These are phyloP conservation scores for Orius insidiosus DNA, from an alignment of 1,140 invertebrate species.

Conservation along the genomic window DNA sequence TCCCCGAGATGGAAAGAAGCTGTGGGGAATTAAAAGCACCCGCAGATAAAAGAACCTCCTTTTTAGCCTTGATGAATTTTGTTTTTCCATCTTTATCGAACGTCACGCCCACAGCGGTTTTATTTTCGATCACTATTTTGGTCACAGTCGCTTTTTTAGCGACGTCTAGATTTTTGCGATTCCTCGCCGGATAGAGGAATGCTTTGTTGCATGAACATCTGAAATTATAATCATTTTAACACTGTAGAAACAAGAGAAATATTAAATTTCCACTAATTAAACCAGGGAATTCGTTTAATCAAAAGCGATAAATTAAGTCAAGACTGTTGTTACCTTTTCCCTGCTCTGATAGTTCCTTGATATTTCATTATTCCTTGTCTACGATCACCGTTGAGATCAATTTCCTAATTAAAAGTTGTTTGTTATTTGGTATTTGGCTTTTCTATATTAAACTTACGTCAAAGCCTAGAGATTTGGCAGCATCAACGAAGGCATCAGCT, in stretches of 20 bases:
- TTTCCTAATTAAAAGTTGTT: constrained; percentile 28
- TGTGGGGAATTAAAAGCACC: constrained; percentile 16
- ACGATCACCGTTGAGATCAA: constrained; percentile 25
- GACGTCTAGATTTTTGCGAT: constrained; percentile 36
- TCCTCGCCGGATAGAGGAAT: constrained; percentile 34
- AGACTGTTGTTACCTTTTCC: too few species aligned
- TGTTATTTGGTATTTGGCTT: too few species aligned
- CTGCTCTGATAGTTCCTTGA: constrained; percentile 34
- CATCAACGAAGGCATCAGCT: background rate
- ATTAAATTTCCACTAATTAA: too few species aligned
- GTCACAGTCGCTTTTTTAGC: constrained; percentile 26
- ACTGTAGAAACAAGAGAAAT: too few species aligned
- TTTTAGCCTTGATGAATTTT: constrained; percentile 9
- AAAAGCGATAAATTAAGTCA: too few species aligned
- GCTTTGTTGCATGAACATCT: constrained; percentile 41
- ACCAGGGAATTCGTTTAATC: too few species aligned
- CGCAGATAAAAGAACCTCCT: constrained; percentile 17
- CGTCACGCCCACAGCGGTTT: constrained; percentile 29
- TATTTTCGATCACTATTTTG: background rate
- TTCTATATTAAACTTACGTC: background rate
- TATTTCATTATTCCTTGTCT: constrained; percentile 22
- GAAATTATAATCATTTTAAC: constrained; percentile 27
- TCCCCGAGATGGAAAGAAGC: constrained; percentile 6
- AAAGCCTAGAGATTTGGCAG: background rate
- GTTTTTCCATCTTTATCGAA: constrained; percentile 24